These are phyloP conservation scores for Perdita meconis DNA, from an alignment of 2,888 invertebrate species.

Conservation along the genomic window DNA sequence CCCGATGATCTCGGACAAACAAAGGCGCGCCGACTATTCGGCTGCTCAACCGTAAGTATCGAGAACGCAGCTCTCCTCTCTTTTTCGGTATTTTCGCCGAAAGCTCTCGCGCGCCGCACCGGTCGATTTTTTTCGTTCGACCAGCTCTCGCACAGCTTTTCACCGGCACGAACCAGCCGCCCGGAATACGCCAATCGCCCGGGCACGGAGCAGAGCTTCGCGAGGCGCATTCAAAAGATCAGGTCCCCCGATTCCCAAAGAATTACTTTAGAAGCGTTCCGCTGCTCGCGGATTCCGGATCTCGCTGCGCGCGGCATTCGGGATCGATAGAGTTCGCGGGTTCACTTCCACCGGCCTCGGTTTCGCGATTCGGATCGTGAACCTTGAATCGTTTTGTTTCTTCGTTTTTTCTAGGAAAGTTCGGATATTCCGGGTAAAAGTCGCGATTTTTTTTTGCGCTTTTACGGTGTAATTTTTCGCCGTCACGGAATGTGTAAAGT, in stretches of 20 bases:
- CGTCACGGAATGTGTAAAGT: no score
- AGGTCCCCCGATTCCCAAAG: conserved; percentile 39
- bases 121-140: conserved; percentile 17
- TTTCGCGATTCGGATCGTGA: neutral
- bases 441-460: no score
- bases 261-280: conserved; percentile 28
- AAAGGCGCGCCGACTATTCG: conserved; percentile 59
- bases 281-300: conserved; percentile 18
- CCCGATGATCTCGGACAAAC: conserved; percentile 59
- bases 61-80: conserved; percentile 39
- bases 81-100: conserved; percentile 49
- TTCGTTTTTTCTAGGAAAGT: no score
- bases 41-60: conserved; percentile 52
- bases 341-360: neutral
- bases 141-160: conserved; percentile 41
- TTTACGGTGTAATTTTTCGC: no score
- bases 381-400: neutral
- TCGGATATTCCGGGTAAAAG: no score
- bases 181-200: conserved; percentile 16
- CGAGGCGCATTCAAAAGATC: conserved; percentile 45
- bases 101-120: conserved; percentile 26
- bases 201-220: conserved; percentile 9
- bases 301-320: neutral
- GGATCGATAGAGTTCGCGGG: conserved; percentile 3
- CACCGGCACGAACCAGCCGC: conserved; percentile 32